Conservation (phyloP, 2,888 invertebrate species). For the Bimastos eiseni region DNA sequence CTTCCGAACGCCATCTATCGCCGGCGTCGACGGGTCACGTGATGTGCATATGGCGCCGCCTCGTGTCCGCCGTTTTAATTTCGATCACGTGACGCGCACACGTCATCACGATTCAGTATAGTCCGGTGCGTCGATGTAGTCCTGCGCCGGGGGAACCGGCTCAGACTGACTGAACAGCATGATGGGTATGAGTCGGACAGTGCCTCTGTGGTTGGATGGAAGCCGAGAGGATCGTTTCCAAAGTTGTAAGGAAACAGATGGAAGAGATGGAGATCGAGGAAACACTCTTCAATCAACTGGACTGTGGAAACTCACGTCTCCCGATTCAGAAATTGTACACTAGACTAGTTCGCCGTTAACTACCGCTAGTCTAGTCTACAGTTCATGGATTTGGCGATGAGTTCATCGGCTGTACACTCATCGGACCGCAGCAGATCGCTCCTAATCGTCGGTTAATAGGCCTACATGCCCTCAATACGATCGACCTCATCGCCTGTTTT, state of each 20-base stretch:
- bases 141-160: neutral
- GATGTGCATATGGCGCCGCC: neutral
- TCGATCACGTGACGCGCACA: neutral
- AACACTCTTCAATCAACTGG: neutral
- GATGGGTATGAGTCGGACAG: neutral
- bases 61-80: neutral
- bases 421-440: neutral
- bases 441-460: neutral
- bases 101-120: neutral
- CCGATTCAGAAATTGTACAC: slow-evolving; percentile 27
- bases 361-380: slow-evolving; percentile 30
- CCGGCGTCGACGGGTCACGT: neutral
- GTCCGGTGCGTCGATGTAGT: neutral
- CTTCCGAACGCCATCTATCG: neutral
- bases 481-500: no score
- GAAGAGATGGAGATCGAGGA: neutral
- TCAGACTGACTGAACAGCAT: neutral
- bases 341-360: slow-evolving; percentile 18
- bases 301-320: neutral
- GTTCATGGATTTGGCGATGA: slow-evolving; percentile 19
- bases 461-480: no score
- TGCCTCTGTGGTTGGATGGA: neutral
- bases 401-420: neutral
- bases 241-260: neutral
- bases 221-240: neutral